phyloP scores from a whole-genome alignment of 2,797 vertebrate genomes.

The Eulemur albifrons region DNA sequence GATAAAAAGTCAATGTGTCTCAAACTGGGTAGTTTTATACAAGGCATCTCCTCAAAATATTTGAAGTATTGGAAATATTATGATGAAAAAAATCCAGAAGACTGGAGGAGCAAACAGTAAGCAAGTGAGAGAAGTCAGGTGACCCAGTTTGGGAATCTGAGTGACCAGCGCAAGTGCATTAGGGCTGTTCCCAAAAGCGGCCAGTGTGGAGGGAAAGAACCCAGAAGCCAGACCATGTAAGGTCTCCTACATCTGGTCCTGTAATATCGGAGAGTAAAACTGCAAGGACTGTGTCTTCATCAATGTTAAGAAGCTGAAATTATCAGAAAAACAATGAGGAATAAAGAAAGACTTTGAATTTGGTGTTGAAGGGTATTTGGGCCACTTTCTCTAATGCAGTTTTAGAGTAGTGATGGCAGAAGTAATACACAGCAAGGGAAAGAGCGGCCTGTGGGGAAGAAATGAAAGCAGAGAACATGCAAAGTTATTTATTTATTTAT shows the following conservation, averaged over 20 bases:
- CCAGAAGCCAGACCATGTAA: not conserved
- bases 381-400: not conserved
- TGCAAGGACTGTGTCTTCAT: not conserved
- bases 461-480: not conserved
- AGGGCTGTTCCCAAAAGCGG: not conserved
- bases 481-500: not conserved
- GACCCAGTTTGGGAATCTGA: not conserved
- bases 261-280: not conserved
- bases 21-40: not conserved
- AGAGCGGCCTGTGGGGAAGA: not conserved
- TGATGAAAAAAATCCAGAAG: not conserved
- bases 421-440: not conserved
- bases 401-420: not conserved
- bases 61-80: not conserved
- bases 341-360: not conserved
- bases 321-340: not conserved
- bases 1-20: not conserved
- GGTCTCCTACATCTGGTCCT: not conserved
- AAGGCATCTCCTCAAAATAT: not conserved
- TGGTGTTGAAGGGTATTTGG: not conserved
- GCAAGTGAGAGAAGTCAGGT: no score
- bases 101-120: not conserved
- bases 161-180: no score
- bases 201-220: not conserved
- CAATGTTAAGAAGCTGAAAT: not conserved